phyloP scores from a whole-genome alignment of 2,797 vertebrate genomes.

The Kryptopterus vitreolus region DNA sequence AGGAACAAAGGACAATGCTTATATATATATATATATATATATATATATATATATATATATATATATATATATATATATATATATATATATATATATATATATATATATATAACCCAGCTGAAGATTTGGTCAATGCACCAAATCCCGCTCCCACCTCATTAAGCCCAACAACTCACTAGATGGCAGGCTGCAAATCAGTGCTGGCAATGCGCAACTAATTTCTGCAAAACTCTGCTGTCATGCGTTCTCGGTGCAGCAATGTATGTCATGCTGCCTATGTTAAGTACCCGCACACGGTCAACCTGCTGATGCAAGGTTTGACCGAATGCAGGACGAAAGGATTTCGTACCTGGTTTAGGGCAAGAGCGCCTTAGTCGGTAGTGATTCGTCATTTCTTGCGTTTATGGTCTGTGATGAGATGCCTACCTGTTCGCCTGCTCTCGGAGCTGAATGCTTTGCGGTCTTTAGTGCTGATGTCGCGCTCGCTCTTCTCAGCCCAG shows the following conservation, averaged over 20 bases:
- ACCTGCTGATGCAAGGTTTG: neutral
- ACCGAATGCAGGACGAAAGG: neutral
- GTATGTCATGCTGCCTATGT: neutral
- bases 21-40: too few relatives aligned
- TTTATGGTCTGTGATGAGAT: neutral
- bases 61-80: too few relatives aligned
- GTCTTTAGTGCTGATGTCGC: slow-evolving; percentile 20
- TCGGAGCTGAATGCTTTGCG: slow-evolving; percentile 19
- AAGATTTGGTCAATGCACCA: slow-evolving; percentile 27
- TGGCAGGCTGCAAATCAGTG: neutral
- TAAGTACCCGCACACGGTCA: neutral
- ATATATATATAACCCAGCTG: neutral
- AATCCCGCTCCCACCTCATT: slow-evolving; percentile 2
- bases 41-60: too few relatives aligned
- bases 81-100: too few relatives aligned
- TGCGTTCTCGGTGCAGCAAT: neutral
- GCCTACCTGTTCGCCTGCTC: slow-evolving; percentile 50
- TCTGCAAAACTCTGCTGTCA: neutral
- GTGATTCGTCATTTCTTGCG: neutral
- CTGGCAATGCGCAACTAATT: neutral
- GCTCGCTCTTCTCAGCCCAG: slow-evolving; percentile 33
- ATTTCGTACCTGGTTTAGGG: neutral
- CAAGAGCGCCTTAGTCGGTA: neutral
- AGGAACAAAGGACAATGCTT: neutral
- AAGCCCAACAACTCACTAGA: neutral